phyloP scores from a whole-genome alignment of 2,888 invertebrate species.

The Yponomeuta malinellus region DNA sequence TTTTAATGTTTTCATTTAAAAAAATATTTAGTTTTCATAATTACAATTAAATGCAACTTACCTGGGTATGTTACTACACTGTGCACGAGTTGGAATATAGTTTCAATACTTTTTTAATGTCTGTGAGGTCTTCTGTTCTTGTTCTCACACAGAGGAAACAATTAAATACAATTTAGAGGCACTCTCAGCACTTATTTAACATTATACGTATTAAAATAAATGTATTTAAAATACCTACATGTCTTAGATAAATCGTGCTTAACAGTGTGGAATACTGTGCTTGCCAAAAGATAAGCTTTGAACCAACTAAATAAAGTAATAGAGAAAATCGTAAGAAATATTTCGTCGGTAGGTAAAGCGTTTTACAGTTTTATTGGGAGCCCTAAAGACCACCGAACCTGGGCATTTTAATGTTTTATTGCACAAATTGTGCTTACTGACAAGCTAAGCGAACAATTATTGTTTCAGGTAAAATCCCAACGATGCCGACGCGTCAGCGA shows the following conservation, averaged over 20 bases:
- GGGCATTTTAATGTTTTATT: background rate
- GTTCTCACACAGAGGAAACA: too few species aligned
- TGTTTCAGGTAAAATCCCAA: conserved; percentile 20
- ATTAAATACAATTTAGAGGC: background rate
- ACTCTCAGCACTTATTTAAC: background rate
- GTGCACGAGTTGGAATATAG: too few species aligned
- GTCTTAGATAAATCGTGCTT: too few species aligned
- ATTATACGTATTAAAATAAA: too few species aligned
- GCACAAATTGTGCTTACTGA: background rate
- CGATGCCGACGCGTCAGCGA: background rate
- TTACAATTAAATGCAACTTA: too few species aligned
- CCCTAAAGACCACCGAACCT: background rate
- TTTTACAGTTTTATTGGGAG: background rate
- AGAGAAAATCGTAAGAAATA: background rate
- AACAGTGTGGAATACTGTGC: background rate
- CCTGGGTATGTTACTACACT: too few species aligned
- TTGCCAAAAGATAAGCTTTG: background rate
- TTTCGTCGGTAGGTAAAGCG: background rate
- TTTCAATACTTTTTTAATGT: background rate
- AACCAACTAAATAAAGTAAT: background rate
- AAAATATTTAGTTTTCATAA: background rate
- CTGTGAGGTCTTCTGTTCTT: background rate
- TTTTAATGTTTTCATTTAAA: background rate
- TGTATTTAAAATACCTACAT: too few species aligned
- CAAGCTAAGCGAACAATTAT: background rate